Evolutionary conservation across 2,797 vertebrate genomes (phyloP).

Genomic region (Anas capensis): DNA sequence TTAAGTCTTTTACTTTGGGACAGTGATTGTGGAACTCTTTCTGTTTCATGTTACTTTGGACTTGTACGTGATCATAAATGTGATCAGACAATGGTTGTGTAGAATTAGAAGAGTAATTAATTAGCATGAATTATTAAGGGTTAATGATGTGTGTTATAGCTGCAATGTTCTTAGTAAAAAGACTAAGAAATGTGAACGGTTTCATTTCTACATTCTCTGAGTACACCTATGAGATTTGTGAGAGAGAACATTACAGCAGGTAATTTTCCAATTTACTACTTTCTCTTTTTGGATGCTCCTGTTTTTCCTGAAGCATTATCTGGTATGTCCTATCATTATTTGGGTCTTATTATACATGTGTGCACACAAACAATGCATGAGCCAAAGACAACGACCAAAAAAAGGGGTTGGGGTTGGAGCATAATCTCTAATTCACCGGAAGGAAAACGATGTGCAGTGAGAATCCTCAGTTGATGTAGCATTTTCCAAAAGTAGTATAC

Average conservation of each 20-base stretch:
- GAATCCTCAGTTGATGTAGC: neutral
- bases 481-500: neutral
- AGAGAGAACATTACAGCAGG: neutral
- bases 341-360: neutral
- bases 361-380: neutral
- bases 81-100: neutral
- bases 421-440: neutral
- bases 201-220: conserved; percentile 3
- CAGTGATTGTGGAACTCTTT: neutral
- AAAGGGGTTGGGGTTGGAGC: neutral
- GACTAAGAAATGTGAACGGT: neutral
- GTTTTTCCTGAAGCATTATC: neutral
- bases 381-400: neutral
- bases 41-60: neutral
- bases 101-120: neutral
- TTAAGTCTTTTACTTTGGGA: neutral
- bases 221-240: neutral
- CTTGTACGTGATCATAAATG: neutral
- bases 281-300: neutral
- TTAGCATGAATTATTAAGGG: neutral
- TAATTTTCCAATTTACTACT: neutral
- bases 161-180: neutral
- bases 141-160: conserved; percentile 2
- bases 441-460: neutral
- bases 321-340: neutral